Base-by-base conservation (phyloP, 1,140 invertebrate genomes). In the Hyles euphorbiae region DNA sequence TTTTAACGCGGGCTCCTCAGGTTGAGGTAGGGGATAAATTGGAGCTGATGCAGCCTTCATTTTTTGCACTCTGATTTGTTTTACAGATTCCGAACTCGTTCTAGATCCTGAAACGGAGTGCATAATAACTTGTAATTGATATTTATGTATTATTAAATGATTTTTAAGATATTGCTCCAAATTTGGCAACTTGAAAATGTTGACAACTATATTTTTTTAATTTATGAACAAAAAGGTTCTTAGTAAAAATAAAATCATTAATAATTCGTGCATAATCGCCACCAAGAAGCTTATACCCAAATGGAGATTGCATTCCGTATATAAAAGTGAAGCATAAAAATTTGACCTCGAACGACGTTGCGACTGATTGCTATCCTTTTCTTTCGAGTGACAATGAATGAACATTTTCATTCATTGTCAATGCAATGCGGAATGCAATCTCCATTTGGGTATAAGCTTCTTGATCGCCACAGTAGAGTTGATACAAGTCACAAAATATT, bases 31-130 rank as follows among this genome's bases (percentile, higher is more conserved):
- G 8, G 60, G 57, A 11, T 62, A 33, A 12, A 68, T 62, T 0
- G 76, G 76, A 0, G 64, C 77, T 3, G 82, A 83, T 22, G 61
- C 60, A 0, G 76, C 67, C 47, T 67, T 61, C 3, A 67, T 60
- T 32, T 67, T 49, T 0, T 22, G 43, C 5, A 34, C 3, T 5
- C 40, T n/a, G 0, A 11, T 12, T 8, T 43, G 2, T 5, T 36
- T 0, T 3, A 22, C 7, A 52, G 53, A 9, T 56, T 6, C n/a
- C 49, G 51, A 11, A 49, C 34, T 55, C 5, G 45, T 57, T 43
- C 33, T 57, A 5, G 45, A 62, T 5, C 53, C 45, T 8, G 47
- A 11, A n/a, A 58, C 7, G 1, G 50, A 11, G 4, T 51, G 48
- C 40, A 57, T 51, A 1, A 40, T 40, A 1, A 40, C 36, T 40